phyloP scores from a whole-genome alignment of 2,888 invertebrate species.

The Gari tellinella region DNA sequence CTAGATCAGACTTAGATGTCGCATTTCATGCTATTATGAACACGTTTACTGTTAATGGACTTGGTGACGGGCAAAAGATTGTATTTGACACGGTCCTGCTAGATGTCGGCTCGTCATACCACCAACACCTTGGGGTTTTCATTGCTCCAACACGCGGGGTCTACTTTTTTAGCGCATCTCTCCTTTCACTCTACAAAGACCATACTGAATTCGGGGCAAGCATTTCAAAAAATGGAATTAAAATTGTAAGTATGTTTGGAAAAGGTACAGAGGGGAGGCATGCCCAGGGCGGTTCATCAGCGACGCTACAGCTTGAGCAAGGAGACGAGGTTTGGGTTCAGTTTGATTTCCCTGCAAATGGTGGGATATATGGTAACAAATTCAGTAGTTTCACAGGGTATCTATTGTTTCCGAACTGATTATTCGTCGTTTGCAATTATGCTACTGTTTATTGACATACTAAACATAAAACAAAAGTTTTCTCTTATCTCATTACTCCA shows the following conservation, averaged over 20 bases:
- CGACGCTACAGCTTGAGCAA: not conserved
- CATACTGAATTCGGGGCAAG: conserved; percentile 2
- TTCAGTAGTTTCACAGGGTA: conserved; percentile 20
- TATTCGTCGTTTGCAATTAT: no score
- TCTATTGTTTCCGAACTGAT: conserved; percentile 4
- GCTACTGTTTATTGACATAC: no score
- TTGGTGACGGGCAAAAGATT: not conserved
- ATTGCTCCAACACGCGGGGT: conserved; percentile 11
- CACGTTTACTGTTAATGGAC: not conserved
- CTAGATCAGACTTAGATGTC: not conserved
- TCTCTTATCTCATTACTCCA: no score
- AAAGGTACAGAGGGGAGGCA: conserved; percentile 2
- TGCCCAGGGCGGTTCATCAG: conserved; percentile 13
- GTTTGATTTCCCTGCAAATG: not conserved
- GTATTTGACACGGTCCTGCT: conserved; percentile 5
- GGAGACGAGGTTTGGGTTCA: conserved; percentile 12
- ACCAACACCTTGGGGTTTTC: conserved; percentile 12
- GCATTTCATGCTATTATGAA: conserved; percentile 8
- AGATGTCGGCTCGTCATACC: conserved; percentile 11
- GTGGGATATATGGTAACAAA: conserved; percentile 1
- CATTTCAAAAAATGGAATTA: conserved; percentile 9
- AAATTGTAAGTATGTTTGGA: conserved; percentile 5
- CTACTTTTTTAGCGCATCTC: conserved; percentile 7
- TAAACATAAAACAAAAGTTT: no score
- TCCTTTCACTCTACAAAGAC: conserved; percentile 2